Percentiles rank a stretch among this genome's conserved stretches.
phyloP scores from a whole-genome alignment of 2,888 invertebrate species.

The Belgica antarctica region DNA sequence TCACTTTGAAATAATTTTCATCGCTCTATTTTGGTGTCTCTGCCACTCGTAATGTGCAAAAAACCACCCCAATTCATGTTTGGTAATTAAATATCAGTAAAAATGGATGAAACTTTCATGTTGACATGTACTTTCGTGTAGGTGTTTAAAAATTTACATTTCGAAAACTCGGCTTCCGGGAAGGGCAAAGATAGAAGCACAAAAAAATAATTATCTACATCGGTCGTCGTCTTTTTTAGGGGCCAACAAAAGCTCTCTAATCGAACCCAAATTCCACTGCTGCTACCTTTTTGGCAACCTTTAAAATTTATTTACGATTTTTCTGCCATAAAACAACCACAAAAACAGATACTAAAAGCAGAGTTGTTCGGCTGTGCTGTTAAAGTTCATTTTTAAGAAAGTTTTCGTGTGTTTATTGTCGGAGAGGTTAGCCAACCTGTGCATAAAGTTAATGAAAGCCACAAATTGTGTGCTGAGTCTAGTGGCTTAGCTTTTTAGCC shows the following conservation, averaged over 20 bases:
- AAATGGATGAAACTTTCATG: neutral
- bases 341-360: neutral
- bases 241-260: neutral
- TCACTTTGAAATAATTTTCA: neutral
- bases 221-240: neutral
- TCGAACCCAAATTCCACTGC: neutral
- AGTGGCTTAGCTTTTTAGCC: slow-evolving; percentile 11
- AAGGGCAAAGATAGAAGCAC: slow-evolving; percentile 5
- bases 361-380: neutral
- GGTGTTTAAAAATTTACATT: no score
- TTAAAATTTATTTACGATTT: slow-evolving; percentile 16
- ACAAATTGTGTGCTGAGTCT: slow-evolving; percentile 32
- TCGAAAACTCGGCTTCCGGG: no score
- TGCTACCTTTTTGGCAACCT: neutral
- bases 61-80: slow-evolving; percentile 3
- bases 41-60: neutral
- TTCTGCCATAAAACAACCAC: neutral
- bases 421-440: neutral
- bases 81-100: neutral
- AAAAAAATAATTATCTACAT: slow-evolving; percentile 11
- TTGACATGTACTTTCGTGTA: no score
- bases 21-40: neutral
- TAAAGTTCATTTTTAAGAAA: neutral
- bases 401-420: slow-evolving; percentile 5
- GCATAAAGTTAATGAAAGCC: slow-evolving; percentile 22